Evolutionary conservation across 2,113 vertebrate species (phyloP), one percentile per base, ranked within the genome.

Genomic region (Oryzias melastigma): DNA sequence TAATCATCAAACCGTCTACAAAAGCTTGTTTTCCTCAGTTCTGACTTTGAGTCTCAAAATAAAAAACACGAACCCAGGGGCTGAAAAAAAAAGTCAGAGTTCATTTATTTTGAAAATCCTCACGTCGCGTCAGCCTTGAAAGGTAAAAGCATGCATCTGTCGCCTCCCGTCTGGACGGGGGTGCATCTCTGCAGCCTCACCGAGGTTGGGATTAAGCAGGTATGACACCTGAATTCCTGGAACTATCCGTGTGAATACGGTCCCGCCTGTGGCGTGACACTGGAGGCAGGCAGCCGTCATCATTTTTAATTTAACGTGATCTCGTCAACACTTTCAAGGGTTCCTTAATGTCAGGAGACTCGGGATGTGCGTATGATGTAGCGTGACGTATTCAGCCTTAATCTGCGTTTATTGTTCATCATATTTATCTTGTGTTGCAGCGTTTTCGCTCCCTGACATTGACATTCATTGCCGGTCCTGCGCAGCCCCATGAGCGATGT

Each of bases 371-470:
- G 55, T 35, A 16, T 87, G 84, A 88, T 87, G 76, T 45, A 53
- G 80, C 78, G 75, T 88, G 85, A 83, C 85, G 80, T 74, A 88
- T 88, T 88, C 85, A 83, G 84, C 85, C 84, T 87, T 87, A 90
- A 88, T 88, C 87, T 88, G 75, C 67, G 81, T 78, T 83, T 85
- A 90, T 88, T 89, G 88, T 89, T 89, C 85, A 58, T 87, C 83
- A 72, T 81, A 86, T 89, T 89, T 89, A 90, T 89, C 87, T 89
- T 82, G 81, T 61, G 80, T 83, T 83, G 82, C 89, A 86, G 86
- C 66, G 18, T 77, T 84, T 83, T 77, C 78, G 54, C 77, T 85
- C 74, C 67, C 85, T 88, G 89, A 87, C 86, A 84, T 88, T 88
- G 85, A 88, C 87, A 87, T 88, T 90, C 86, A 86, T 80, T 69